These are phyloP conservation scores for Aproaerema taeniolella DNA, from an alignment of 2,888 invertebrate genomes.

Conservation along the genomic window DNA sequence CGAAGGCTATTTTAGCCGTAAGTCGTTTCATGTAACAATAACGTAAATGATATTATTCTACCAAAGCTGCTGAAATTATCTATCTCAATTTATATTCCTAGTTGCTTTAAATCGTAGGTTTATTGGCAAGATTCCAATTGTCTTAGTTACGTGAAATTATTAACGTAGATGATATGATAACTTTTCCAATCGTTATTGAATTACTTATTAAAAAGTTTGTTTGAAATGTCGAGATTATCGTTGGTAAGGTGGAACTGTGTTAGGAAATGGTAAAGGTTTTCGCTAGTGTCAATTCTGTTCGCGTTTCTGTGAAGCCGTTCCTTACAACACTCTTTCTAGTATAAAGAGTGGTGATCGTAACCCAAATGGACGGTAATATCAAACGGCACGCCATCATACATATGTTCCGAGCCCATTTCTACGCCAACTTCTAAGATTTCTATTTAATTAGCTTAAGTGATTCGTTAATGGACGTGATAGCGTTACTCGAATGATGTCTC, in stretches of 20 bases:
- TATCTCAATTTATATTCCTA: conserved; percentile 75
- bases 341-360: conserved; percentile 14
- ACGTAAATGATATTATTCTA: conserved; percentile 63
- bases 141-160: conserved; percentile 60
- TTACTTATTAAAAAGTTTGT: conserved; percentile 39
- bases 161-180: conserved; percentile 51
- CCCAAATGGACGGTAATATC: conserved; percentile 25
- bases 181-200: conserved; percentile 38
- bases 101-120: conserved; percentile 73
- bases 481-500: conserved; percentile 21
- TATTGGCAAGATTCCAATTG: conserved; percentile 73
- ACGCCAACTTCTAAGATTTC: conserved; percentile 33
- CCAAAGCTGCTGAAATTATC: conserved; percentile 75
- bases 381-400: conserved; percentile 25
- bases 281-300: conserved; percentile 41
- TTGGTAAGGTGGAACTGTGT: conserved; percentile 71
- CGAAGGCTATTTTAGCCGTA: conserved; percentile 17
- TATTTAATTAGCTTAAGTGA: conserved; percentile 47
- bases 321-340: conserved; percentile 21
- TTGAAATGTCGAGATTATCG: conserved; percentile 51
- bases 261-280: conserved; percentile 46
- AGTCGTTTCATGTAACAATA: conserved; percentile 36
- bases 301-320: background rate
- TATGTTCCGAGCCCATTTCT: conserved; percentile 31
- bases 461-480: conserved; percentile 44